A percentile compares a stretch with the other conserved stretches of the same genome.
Evolutionary conservation across 37 sponge, comb jelly and placozoan genomes (phyloP).

Genomic region (Crambe crambe): DNA sequence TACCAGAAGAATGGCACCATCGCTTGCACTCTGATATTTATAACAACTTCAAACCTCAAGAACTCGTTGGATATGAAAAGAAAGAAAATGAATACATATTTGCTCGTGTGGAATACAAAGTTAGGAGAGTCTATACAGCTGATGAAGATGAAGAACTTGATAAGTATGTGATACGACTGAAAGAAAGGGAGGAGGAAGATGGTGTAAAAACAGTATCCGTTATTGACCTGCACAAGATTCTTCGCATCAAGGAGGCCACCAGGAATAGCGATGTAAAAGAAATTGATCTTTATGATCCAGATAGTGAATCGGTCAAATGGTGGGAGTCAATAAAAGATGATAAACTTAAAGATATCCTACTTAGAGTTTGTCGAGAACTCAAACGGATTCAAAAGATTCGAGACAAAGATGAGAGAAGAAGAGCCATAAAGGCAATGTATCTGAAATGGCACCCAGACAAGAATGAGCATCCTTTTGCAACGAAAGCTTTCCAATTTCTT

Average conservation of each 20-base stretch:
- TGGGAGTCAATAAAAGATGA: slow-evolving; percentile 2
- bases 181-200: slow-evolving; percentile 1
- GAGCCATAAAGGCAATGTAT: slow-evolving; percentile 18
- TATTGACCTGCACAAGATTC: slow-evolving; percentile 13
- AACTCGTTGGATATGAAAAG: slow-evolving; percentile 56
- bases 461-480: no score
- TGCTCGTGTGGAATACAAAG: slow-evolving; percentile 17
- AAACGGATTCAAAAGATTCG: slow-evolving; percentile 7
- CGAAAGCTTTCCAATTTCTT: neutral
- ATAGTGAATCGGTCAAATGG: neutral
- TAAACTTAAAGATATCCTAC: neutral
- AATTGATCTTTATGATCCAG: slow-evolving; percentile 9
- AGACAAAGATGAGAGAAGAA: slow-evolving; percentile 7
- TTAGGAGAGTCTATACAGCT: neutral
- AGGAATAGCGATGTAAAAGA: neutral
- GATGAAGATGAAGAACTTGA: slow-evolving; percentile 5
- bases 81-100: no score
- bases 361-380: slow-evolving; percentile 8
- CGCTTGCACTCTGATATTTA: slow-evolving; percentile 15
- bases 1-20: slow-evolving; percentile 29
- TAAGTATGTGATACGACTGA: neutral
- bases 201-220: neutral
- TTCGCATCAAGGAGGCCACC: neutral
- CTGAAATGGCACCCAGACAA: no score
- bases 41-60: slow-evolving; percentile 55